phyloP scores from a whole-genome alignment of 2,113 vertebrate species.

The Ovis canadensis region DNA sequence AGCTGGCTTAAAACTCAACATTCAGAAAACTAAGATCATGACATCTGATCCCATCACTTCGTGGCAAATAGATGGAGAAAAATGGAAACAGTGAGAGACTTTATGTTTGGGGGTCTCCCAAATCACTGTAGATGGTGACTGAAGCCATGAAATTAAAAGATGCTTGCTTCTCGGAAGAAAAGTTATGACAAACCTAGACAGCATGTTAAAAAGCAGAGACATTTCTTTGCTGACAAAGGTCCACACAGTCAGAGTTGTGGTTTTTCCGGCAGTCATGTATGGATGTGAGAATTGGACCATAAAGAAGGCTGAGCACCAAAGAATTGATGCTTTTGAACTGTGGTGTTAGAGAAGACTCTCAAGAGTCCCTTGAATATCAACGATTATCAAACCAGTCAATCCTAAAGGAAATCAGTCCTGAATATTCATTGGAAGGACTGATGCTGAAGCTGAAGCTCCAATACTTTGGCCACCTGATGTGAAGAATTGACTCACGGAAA shows the following conservation, averaged over 20 bases:
- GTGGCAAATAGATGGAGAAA: not conserved
- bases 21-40: not conserved
- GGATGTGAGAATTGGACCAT: not conserved
- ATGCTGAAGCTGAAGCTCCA: not conserved
- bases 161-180: not conserved
- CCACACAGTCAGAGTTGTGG: not conserved
- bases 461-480: not conserved
- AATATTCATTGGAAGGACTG: not conserved
- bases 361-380: not conserved
- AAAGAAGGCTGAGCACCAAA: not conserved
- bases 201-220: not conserved
- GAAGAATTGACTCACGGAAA: not conserved
- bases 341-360: not conserved
- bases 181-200: not conserved
- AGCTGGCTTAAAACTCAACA: not conserved
- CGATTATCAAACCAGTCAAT: not conserved
- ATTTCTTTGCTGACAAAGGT: not conserved
- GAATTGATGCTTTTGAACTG: not conserved
- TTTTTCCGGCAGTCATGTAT: not conserved
- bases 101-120: not conserved
- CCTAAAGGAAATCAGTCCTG: not conserved
- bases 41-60: not conserved
- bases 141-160: not conserved
- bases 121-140: not conserved
- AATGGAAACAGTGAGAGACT: not conserved